Percentiles rank a stretch among this genome's conserved stretches.
phyloP scores from a whole-genome alignment of 2,113 vertebrate species.

The Acinonyx jubatus region DNA sequence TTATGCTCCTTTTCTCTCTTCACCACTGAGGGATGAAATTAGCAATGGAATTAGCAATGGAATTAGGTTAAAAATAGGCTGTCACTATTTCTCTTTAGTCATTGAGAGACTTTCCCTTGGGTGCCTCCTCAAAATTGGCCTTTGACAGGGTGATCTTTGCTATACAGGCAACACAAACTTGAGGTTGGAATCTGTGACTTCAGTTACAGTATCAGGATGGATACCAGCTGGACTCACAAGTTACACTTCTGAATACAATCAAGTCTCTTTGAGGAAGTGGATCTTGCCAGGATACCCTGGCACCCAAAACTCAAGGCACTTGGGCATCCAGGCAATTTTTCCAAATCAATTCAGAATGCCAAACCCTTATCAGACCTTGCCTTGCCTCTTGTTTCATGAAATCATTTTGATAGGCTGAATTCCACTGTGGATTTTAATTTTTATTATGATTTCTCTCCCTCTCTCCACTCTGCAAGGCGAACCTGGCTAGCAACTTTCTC shows the following conservation, averaged over 20 bases:
- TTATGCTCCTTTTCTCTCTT: neutral
- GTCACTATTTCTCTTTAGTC: neutral
- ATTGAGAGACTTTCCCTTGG: neutral
- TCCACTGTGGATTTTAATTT: neutral
- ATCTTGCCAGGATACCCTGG: neutral
- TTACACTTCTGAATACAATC: neutral
- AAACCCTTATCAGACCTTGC: neutral
- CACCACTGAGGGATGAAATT: neutral
- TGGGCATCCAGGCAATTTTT: neutral
- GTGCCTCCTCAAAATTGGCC: neutral
- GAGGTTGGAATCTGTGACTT: neutral
- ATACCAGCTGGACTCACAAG: neutral
- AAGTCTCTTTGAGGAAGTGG: neutral
- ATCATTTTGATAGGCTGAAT: neutral
- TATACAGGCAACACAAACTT: neutral
- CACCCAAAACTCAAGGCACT: neutral
- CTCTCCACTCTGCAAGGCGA: neutral
- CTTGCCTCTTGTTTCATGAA: neutral
- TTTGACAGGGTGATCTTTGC: neutral
- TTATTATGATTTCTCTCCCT: neutral
- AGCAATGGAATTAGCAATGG: neutral
- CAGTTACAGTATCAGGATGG: neutral
- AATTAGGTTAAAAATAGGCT: neutral
- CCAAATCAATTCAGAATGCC: neutral
- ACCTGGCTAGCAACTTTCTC: neutral